A percentile compares a stretch with the other conserved stretches of the same genome.
Evolutionary conservation across 2,113 vertebrate species (phyloP).

Genomic region (Phalacrocorax aristotelis): DNA sequence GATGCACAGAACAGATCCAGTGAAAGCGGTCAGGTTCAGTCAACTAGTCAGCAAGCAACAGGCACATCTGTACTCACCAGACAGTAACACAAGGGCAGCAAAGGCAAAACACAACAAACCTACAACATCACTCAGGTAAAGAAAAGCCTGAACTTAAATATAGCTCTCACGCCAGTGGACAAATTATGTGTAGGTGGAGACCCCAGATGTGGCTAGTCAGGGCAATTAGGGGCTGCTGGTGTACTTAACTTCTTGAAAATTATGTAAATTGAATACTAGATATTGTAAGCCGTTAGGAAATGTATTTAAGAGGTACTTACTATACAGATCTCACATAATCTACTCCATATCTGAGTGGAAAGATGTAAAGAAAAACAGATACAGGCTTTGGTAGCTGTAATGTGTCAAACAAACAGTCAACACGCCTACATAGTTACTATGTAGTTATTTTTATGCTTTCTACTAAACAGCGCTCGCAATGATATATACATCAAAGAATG

Average conservation of each 20-base stretch:
- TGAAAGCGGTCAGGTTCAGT: not conserved
- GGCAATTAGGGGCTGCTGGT: not conserved
- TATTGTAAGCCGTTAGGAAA: not conserved
- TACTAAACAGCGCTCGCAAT: not conserved
- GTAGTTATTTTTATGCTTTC: not conserved
- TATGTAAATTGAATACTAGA: not conserved
- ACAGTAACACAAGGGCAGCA: not conserved
- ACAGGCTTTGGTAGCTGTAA: not conserved
- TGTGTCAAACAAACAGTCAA: not conserved
- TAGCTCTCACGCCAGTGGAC: not conserved
- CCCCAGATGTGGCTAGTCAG: not conserved
- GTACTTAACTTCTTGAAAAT: not conserved
- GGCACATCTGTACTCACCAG: not conserved
- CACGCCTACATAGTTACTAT: not conserved
- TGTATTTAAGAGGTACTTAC: not conserved
- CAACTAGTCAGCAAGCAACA: not conserved
- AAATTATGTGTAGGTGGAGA: rapidly evolving
- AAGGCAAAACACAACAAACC: not conserved
- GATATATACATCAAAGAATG: not conserved
- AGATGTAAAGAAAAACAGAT: not conserved
- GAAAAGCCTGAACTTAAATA: not conserved
- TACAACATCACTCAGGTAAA: rapidly evolving
- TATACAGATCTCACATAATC: not conserved
- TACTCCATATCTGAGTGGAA: not conserved
- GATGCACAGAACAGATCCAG: not conserved